Percentiles rank a stretch among this genome's conserved stretches.
These are phyloP conservation scores for Metopia argyrocephala DNA, from an alignment of 2,888 invertebrate genomes.

Conservation along the genomic window DNA sequence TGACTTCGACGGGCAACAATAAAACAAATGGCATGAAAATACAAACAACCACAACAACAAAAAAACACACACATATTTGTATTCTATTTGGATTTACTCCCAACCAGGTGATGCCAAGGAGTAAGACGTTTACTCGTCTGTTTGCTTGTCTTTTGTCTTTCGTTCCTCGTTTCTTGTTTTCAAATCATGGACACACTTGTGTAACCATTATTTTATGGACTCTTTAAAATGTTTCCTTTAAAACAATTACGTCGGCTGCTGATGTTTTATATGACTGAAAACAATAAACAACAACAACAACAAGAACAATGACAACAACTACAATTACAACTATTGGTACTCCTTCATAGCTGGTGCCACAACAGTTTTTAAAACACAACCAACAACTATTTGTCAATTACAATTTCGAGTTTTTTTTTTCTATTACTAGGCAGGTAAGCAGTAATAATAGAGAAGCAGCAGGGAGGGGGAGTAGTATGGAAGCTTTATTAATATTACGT, in stretches of 20 bases:
- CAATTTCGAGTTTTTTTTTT: slow-evolving; percentile 25
- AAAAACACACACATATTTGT: slow-evolving; percentile 18
- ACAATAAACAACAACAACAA: slow-evolving; percentile 6
- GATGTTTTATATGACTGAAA: slow-evolving; percentile 27
- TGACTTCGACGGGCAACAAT: slow-evolving; percentile 22
- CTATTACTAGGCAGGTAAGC: not conserved
- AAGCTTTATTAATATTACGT: too few relatives aligned
- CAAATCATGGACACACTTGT: slow-evolving; percentile 43
- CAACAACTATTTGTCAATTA: slow-evolving; percentile 52
- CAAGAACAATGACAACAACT: not conserved
- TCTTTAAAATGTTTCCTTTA: slow-evolving; percentile 52
- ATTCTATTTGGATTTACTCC: slow-evolving; percentile 12
- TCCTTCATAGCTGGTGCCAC: slow-evolving; percentile 12
- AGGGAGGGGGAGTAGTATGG: too few relatives aligned
- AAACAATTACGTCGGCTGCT: slow-evolving; percentile 46
- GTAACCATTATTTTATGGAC: slow-evolving; percentile 52
- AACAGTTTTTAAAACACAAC: slow-evolving; percentile 31
- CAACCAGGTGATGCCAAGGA: slow-evolving; percentile 7
- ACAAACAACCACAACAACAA: slow-evolving; percentile 14
- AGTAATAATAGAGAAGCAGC: slow-evolving; percentile 26
- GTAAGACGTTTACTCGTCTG: not conserved
- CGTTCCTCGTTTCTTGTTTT: not conserved
- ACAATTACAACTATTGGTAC: slow-evolving; percentile 28
- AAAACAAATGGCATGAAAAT: too few relatives aligned
- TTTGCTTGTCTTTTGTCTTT: not conserved